A percentile compares a stretch with the other conserved stretches of the same genome.
Conservation (phyloP, 1,140 invertebrate genomes). For the Drosophila sechellia region DNA sequence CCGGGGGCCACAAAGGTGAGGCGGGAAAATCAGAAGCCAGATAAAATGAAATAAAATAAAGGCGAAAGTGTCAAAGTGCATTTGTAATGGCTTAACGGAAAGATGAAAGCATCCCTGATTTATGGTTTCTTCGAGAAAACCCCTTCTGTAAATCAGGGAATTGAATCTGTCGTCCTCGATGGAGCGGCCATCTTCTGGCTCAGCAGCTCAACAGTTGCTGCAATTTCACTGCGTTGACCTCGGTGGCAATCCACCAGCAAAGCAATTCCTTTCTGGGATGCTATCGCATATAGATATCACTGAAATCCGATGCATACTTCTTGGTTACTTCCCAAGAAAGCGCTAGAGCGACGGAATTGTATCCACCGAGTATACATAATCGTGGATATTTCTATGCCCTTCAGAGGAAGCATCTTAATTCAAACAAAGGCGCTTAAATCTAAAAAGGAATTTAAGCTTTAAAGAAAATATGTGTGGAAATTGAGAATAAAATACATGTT, state of each 20-base stretch:
- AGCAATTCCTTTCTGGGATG: not conserved
- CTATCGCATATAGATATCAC: not conserved
- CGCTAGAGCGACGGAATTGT: not conserved
- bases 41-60: conserved; percentile 1
- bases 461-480: too few species aligned
- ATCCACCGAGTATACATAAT: not conserved
- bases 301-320: conserved; percentile 6
- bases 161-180: conserved; percentile 11
- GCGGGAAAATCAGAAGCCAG: conserved; percentile 1
- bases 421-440: too few species aligned
- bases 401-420: not conserved
- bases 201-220: conserved; percentile 18
- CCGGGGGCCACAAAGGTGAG: conserved; percentile 5
- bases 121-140: conserved; percentile 36
- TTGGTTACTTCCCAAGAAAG: not conserved
- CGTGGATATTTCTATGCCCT: not conserved
- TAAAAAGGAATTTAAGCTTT: too few species aligned
- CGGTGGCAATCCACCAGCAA: not conserved
- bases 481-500: not conserved
- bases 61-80: conserved; percentile 62
- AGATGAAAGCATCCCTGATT: conserved; percentile 71
- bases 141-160: not conserved
- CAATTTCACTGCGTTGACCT: conserved; percentile 20
- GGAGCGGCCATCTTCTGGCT: conserved; percentile 9
- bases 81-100: conserved; percentile 59